Conservation (phyloP, 2,888 invertebrate genomes). For the Drosophila monieri region DNA sequence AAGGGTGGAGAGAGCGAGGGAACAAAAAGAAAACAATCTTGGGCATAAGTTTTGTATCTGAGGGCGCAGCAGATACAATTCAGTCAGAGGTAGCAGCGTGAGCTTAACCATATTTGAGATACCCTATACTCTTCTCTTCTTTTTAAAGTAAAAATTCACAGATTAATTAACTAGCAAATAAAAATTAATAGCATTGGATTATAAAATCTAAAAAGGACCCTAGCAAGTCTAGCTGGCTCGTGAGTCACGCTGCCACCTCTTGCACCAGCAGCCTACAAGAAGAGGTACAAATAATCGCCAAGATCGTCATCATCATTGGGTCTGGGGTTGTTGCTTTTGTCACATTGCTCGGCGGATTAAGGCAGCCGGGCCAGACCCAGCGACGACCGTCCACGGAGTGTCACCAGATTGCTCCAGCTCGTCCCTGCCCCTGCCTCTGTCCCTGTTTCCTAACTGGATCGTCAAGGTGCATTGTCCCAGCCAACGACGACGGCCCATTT, state of each 20-base stretch:
- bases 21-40: slow-evolving; percentile 31
- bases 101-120: not conserved
- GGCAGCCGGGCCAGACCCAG: slow-evolving; percentile 69
- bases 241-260: slow-evolving; percentile 29
- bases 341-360: slow-evolving; percentile 75
- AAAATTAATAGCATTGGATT: too few relatives aligned
- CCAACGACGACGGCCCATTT: slow-evolving; percentile 71
- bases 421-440: not conserved
- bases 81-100: slow-evolving; percentile 22
- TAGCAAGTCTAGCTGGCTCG: not conserved
- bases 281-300: slow-evolving; percentile 70
- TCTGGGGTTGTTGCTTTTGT: slow-evolving; percentile 29
- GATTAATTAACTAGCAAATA: too few relatives aligned
- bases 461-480: slow-evolving; percentile 54
- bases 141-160: too few relatives aligned
- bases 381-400: slow-evolving; percentile 67
- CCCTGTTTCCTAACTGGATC: slow-evolving; percentile 46
- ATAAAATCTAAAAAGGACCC: too few relatives aligned
- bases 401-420: slow-evolving; percentile 47
- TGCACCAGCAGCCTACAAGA: slow-evolving; percentile 10
- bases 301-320: slow-evolving; percentile 63
- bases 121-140: too few relatives aligned
- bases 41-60: slow-evolving; percentile 58
- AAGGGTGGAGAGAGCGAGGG: slow-evolving; percentile 24
- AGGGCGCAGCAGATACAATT: slow-evolving; percentile 55